Evolutionary conservation across 2,113 vertebrate species (phyloP).

Genomic region (Parus major): DNA sequence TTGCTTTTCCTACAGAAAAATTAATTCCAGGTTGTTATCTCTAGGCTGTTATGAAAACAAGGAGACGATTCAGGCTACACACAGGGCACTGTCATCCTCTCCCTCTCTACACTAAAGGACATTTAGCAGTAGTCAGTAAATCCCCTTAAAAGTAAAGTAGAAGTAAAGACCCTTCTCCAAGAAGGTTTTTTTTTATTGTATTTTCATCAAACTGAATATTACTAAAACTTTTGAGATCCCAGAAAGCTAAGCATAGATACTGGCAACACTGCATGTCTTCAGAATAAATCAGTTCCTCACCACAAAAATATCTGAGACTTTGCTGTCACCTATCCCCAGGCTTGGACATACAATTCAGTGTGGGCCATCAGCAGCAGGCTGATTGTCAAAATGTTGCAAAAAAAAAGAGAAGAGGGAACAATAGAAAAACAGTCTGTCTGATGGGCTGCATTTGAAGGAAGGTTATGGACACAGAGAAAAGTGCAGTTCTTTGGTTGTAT

Average conservation of each 20-base stretch:
- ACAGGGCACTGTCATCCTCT: background rate
- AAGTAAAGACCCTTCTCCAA: background rate
- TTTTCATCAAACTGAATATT: background rate
- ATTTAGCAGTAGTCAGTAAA: background rate
- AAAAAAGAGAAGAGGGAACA: background rate
- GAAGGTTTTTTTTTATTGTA: background rate
- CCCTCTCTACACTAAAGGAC: background rate
- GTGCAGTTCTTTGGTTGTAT: fast-evolving
- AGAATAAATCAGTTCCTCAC: background rate
- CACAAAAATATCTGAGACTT: background rate
- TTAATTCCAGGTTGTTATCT: background rate
- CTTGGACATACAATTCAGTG: background rate
- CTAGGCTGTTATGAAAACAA: background rate
- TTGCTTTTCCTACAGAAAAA: background rate
- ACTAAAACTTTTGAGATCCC: background rate
- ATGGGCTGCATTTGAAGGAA: background rate
- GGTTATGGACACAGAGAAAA: background rate
- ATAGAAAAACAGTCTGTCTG: background rate
- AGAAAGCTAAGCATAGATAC: background rate
- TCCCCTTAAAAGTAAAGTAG: too few species aligned
- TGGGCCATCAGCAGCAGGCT: background rate
- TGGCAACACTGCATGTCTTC: background rate
- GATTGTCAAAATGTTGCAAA: background rate
- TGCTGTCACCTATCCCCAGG: background rate
- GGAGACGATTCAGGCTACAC: background rate